Evolutionary conservation across 2,888 invertebrate genomes (phyloP), one percentile per base, ranked within the genome.

Genomic region (Tribolium freemani): DNA sequence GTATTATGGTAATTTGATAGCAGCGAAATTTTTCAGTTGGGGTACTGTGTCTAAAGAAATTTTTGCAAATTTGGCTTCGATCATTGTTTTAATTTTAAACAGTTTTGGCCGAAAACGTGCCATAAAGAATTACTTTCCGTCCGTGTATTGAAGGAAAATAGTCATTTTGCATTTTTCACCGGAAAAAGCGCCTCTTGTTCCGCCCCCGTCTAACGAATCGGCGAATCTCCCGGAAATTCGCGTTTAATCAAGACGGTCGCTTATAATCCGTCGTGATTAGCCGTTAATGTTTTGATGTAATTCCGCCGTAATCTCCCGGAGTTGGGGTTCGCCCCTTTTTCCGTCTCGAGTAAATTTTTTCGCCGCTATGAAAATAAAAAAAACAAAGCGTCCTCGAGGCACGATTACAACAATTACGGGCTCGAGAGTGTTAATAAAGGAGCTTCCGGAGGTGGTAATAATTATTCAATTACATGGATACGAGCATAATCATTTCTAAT

Each of bases 221-320:
- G 44, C 53, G 26, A 46, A 70, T 16, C 51, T 58, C 31, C n/a
- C 72, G 73, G 76, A 77, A 76, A 74, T 75, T 76, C 75, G 75
- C 74, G 75, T 75, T 77, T 78, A 76, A 77, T 76, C 75, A 75
- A 77, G 74, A 73, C 75, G 75, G 74, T 73, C 72, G 57, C 68
- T 76, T 73, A 72, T 79, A 78, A 80, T 80, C 77, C 69, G 73
- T 73, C 70, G 74, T 75, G 79, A 81, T 81, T 81, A 81, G 77
- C 76, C 75, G 79, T 75, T 81, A 81, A 81, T 81, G 78, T 81
- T 80, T 78, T 78, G 78, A 79, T 78, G 80, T 81, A 80, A 81
- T 81, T 81, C 77, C 74, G 72, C 72, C 71, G 72, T 81, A 81
- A 80, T 80, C 80, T 77, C 71, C 73, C 31, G 51, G 50, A 26